Base-by-base conservation (phyloP, 2,888 invertebrate genomes). In the Arctia plantaginis region DNA sequence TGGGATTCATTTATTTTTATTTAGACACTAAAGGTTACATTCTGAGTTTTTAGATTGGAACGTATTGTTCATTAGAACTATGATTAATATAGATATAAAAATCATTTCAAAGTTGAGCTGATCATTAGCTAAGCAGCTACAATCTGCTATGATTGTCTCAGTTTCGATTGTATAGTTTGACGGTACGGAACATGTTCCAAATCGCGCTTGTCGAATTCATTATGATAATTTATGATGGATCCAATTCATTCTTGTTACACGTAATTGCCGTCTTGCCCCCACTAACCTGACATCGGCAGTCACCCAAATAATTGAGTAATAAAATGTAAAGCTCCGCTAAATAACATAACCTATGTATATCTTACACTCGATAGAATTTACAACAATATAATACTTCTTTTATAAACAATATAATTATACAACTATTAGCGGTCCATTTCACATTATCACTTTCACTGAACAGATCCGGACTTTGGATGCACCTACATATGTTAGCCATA, bases 331-430 rank as follows among this genome's bases (percentile, higher is more conserved):
- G 68, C 78, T 75, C 76, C 77, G 23, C 73, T 76, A 69, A 73
- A 69, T 67, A 72, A 69, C 76, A 80, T 78, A 81, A 77, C 77
- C 74, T 75, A 81, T n/a, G n/a, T n/a, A n/a, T 82, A 83, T 83
- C 79, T 83, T 82, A 84, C 84, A 83, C 70, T 75, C 79, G 76
- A 77, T 80, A 80, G 76, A 47, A 76, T 83, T 72, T 87, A 86
- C 80, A 82, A 76, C 80, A 85, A 80, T 82, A 86, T 88, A 87
- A 87, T 88, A 88, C 88, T 88, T 85, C 69, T 69, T 82, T 82
- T 81, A 79, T 80, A 67, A 73, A 80, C 80, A 82, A 69, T 72
- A 62, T 69, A 41, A 72, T 69, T 67, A 71, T 79, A 82, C 73
- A 15, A 69, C 77, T 78, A 81, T 69, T 12, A 69, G 78, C 76